Conservation (phyloP, 2,797 vertebrate genomes). For the Pteropus rufus region DNA sequence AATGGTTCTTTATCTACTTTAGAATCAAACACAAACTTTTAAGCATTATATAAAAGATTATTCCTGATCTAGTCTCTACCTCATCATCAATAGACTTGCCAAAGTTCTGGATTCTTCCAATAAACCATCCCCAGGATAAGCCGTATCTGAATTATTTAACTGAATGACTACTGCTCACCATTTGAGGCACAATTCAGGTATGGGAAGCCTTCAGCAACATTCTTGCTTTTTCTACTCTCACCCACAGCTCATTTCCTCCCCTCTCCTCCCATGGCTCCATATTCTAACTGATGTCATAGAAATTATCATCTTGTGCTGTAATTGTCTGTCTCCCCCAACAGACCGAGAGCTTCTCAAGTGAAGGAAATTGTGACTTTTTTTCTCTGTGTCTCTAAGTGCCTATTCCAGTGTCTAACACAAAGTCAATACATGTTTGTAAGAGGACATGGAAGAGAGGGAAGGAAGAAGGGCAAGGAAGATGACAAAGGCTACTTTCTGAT, state of each 20-base stretch:
- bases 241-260: background rate
- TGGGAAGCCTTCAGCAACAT: background rate
- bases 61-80: background rate
- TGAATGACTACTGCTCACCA: background rate
- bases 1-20: conserved; percentile 18
- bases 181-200: background rate
- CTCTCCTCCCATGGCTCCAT: background rate
- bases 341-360: background rate
- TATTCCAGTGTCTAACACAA: background rate
- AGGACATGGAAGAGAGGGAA: background rate
- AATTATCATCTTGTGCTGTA: background rate
- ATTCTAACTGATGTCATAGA: background rate
- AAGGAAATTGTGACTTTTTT: background rate
- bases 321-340: background rate
- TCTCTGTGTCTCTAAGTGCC: background rate
- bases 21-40: conserved; percentile 27
- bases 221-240: background rate
- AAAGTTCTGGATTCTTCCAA: background rate
- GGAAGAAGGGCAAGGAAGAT: background rate
- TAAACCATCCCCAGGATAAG: background rate
- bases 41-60: background rate
- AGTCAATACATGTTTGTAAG: background rate
- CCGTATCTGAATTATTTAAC: background rate
- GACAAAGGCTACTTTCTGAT: background rate
- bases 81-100: background rate